Conservation (phyloP, 2,113 vertebrate genomes). For the Corvus cornix region DNA sequence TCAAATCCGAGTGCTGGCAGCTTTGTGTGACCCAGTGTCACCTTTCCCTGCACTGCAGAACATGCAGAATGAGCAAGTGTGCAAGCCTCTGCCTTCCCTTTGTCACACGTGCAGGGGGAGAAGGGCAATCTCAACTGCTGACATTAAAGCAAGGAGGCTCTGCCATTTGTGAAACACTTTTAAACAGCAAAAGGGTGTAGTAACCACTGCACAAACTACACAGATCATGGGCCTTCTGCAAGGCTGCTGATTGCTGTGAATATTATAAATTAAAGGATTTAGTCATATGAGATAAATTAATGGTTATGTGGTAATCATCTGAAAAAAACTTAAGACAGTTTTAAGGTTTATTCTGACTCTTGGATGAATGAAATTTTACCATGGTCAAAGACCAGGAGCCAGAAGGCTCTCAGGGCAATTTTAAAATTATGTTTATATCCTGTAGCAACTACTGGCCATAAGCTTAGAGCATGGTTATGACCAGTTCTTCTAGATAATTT, state of each 20-base stretch:
- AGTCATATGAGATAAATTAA: neutral
- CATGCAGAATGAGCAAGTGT: neutral
- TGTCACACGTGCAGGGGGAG: neutral
- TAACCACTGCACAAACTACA: neutral
- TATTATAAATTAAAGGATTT: neutral
- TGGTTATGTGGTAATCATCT: neutral
- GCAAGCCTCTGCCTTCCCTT: neutral
- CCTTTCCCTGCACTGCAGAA: neutral
- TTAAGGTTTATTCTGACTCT: neutral
- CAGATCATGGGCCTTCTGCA: neutral
- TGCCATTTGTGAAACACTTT: neutral
- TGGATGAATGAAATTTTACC: neutral
- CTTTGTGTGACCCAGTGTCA: constrained; percentile 20
- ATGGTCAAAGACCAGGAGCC: neutral
- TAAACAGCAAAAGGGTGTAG: neutral
- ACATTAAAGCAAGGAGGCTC: neutral
- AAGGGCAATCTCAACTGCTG: neutral
- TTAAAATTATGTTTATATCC: neutral
- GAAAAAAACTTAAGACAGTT: neutral
- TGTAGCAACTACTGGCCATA: neutral
- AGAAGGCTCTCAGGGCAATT: neutral
- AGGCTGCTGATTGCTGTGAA: neutral
- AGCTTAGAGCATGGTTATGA: neutral
- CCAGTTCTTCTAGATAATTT: neutral
- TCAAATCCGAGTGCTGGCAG: neutral